A percentile compares a stretch with the other conserved stretches of the same genome.
Conservation (phyloP, 2,113 vertebrate genomes). For the Hydrolagus affinis region DNA sequence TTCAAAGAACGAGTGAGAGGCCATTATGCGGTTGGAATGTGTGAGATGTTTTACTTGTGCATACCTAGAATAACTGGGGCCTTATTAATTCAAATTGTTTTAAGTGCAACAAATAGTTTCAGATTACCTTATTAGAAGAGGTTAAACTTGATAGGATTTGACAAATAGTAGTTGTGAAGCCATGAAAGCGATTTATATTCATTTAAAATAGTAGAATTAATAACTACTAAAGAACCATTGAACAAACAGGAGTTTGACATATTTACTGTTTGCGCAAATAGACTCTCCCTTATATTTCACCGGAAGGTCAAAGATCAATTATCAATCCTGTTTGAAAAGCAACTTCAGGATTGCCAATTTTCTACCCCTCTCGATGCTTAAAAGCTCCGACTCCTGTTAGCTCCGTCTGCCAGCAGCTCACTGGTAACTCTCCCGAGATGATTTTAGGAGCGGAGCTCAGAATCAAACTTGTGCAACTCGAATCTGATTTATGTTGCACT, state of each 20-base stretch:
- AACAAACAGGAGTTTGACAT: neutral
- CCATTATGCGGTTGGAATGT: neutral
- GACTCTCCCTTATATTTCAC: neutral
- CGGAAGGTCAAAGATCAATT: neutral
- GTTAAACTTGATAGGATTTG: neutral
- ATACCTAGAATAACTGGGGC: neutral
- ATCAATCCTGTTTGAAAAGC: neutral
- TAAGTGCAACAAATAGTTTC: neutral
- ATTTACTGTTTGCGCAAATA: neutral
- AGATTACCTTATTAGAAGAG: neutral
- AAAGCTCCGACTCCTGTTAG: neutral
- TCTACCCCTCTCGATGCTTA: neutral
- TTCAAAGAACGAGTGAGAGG: neutral
- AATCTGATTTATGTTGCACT: no score
- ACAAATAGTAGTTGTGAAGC: neutral
- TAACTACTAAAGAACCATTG: neutral
- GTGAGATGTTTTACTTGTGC: neutral
- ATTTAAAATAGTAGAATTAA: neutral
- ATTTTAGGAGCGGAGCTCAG: no score
- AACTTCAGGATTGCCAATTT: neutral
- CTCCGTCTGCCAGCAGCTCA: no score
- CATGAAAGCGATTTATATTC: neutral
- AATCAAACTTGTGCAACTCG: no score
- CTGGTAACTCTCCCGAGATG: no score
- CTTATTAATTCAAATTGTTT: neutral